phyloP scores from a whole-genome alignment of 92 coral and sea anemone species.

The Epizoanthus ramosus region DNA sequence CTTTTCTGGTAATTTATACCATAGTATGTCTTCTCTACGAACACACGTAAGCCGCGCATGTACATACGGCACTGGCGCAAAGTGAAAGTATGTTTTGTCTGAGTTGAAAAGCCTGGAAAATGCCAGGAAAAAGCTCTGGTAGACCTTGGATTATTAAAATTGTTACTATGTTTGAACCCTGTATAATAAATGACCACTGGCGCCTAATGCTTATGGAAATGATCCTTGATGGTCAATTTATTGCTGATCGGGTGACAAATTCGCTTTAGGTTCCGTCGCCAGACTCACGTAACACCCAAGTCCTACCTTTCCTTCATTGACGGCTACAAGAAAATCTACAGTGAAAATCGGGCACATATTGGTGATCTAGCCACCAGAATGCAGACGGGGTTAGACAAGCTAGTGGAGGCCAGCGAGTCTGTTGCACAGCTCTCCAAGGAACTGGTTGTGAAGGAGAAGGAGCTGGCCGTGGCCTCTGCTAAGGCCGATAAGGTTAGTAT shows the following conservation, averaged over 20 bases:
- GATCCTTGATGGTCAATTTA: neutral
- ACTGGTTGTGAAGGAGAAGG: constrained; percentile 84
- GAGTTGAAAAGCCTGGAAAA: no score
- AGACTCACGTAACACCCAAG: constrained; percentile 88
- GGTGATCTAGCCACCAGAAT: constrained; percentile 85
- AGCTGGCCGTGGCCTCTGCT: constrained; percentile 82
- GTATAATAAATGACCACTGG: no score
- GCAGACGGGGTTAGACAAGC: constrained; percentile 88
- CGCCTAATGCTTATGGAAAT: no score
- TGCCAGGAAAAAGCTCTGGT: no score
- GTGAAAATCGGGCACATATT: constrained; percentile 71
- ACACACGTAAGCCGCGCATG: no score
- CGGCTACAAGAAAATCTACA: constrained; percentile 84
- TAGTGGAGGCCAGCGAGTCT: constrained; percentile 84
- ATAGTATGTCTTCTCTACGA: no score
- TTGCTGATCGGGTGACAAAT: neutral
- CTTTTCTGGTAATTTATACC: no score
- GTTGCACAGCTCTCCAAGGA: constrained; percentile 78
- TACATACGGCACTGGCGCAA: no score
- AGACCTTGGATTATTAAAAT: no score
- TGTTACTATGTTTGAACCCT: no score
- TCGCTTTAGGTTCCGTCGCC: constrained; percentile 76
- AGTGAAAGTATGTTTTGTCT: no score
- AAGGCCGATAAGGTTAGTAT: constrained; percentile 77
- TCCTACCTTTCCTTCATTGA: constrained; percentile 85